Base-by-base conservation (phyloP, 1,140 invertebrate species). In the Bombus superbus region DNA sequence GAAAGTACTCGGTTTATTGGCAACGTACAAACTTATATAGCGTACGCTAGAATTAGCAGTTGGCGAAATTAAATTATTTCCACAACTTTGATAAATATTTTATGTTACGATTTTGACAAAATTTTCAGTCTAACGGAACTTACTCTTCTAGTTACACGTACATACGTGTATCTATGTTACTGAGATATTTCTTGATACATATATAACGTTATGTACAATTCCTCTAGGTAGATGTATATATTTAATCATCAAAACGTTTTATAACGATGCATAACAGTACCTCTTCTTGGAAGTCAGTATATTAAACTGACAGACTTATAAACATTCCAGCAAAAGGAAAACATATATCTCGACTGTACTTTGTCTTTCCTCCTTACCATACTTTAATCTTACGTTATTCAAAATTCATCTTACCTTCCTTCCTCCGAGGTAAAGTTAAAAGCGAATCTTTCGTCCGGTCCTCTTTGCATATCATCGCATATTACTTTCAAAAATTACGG, bases 381-480 rank as follows among this genome's bases (percentile, higher is more conserved):
- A 57, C 6, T 28, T 38, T 38, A 57, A 76, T 76, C 35, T 38
- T 57, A 40, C 47, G 28, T 40, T 42, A 59, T 76, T 76, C 35
- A 59, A 59, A 76, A 59, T 59, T 76, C 74, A 73, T 73, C 71
- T 44, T 73, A 28, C 22, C 32, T 40, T 76, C 28, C 74, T 25
- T 76, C 44, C 22, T 38, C 13, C 32, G 32, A 25, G 74, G 32
- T 35, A 35, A 53, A 32, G 13, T 47, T 38, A 25, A 57, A 75
- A 53, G 74, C 73, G 73, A 25, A 75, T 28, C 69, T 44, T 44
- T 72, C 42, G 40, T 72, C 69, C 40, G 40, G 13, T 40, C 74
- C 18, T 38, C 35, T 76, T 59, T 57, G 74, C 74, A 59, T 59
- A 59, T 38, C 74, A n/a, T 76, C 59, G 35, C 47, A 40, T 53